phyloP scores from a whole-genome alignment of 2,888 invertebrate species.

The Drosophila prolongata region DNA sequence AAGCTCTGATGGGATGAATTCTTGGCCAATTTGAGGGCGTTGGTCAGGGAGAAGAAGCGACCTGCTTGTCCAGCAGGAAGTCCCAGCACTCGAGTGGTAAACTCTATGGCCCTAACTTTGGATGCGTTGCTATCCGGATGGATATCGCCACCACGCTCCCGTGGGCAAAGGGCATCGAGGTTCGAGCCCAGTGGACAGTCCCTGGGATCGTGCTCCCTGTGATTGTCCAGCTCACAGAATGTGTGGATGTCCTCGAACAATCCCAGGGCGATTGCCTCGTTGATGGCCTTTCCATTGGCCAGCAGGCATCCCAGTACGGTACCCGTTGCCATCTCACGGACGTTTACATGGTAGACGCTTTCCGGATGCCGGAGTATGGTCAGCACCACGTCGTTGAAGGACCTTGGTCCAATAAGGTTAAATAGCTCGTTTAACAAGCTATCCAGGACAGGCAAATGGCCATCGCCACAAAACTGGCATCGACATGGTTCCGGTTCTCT shows the following conservation, averaged over 20 bases:
- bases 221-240: slow-evolving; percentile 48
- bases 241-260: slow-evolving; percentile 63
- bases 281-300: slow-evolving; percentile 61
- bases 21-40: slow-evolving; percentile 10
- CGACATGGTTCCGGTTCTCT: slow-evolving; percentile 13
- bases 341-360: slow-evolving; percentile 71
- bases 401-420: slow-evolving; percentile 25
- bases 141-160: not conserved
- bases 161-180: slow-evolving; percentile 28
- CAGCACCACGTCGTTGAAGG: slow-evolving; percentile 47
- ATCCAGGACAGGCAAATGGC: slow-evolving; percentile 12
- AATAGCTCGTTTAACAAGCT: slow-evolving; percentile 34
- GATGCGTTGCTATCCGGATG: rapidly evolving
- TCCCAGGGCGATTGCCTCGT: slow-evolving; percentile 42
- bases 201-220: slow-evolving; percentile 18
- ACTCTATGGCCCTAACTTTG: slow-evolving; percentile 15
- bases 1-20: slow-evolving; percentile 6
- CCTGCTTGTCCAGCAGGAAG: slow-evolving; percentile 16
- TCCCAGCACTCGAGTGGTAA: slow-evolving; percentile 51
- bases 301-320: slow-evolving; percentile 60
- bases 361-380: slow-evolving; percentile 58
- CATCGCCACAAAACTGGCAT: slow-evolving; percentile 48
- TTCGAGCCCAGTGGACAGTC: slow-evolving; percentile 28
- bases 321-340: slow-evolving; percentile 48
- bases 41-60: slow-evolving; percentile 15